Conservation (phyloP, 2,113 vertebrate genomes). For the Ageneiosus marmoratus region DNA sequence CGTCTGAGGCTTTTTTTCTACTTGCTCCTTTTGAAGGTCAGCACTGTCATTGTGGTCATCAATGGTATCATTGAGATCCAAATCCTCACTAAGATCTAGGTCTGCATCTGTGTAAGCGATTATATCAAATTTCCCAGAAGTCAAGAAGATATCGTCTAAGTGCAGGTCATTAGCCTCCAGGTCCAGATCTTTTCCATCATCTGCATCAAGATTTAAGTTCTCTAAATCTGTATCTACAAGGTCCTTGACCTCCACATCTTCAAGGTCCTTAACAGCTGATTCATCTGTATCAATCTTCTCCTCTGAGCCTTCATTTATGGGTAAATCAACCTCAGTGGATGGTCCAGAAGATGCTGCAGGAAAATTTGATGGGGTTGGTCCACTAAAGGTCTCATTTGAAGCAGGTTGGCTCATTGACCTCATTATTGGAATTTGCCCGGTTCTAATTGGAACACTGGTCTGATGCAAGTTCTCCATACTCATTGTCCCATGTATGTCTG, state of each 20-base stretch:
- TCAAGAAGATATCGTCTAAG: constrained; percentile 88
- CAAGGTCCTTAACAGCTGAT: constrained; percentile 91
- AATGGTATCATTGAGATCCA: constrained; percentile 89
- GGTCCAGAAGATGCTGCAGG: constrained; percentile 69
- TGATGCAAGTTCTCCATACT: constrained; percentile 83
- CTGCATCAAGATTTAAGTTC: constrained; percentile 90
- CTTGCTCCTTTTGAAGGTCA: constrained; percentile 61
- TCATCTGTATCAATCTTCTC: constrained; percentile 91
- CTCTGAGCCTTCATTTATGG: constrained; percentile 73
- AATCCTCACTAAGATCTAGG: constrained; percentile 91
- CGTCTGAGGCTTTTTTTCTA: constrained; percentile 62
- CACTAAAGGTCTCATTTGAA: constrained; percentile 74
- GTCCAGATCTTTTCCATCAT: constrained; percentile 94
- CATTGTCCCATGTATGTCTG: constrained; percentile 74
- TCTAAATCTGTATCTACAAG: constrained; percentile 91
- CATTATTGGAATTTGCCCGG: constrained; percentile 72
- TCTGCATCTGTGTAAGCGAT: constrained; percentile 96
- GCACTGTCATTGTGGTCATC: constrained; percentile 78
- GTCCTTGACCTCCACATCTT: constrained; percentile 96
- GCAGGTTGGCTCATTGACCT: constrained; percentile 81
- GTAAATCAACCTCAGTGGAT: constrained; percentile 62
- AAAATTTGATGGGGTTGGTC: constrained; percentile 66
- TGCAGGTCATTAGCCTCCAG: constrained; percentile 91
- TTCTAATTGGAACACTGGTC: constrained; percentile 69
- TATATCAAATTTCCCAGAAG: constrained; percentile 93